These are phyloP conservation scores for Dicranocentrus wangi DNA, from an alignment of 2,888 invertebrate genomes.

Conservation along the genomic window DNA sequence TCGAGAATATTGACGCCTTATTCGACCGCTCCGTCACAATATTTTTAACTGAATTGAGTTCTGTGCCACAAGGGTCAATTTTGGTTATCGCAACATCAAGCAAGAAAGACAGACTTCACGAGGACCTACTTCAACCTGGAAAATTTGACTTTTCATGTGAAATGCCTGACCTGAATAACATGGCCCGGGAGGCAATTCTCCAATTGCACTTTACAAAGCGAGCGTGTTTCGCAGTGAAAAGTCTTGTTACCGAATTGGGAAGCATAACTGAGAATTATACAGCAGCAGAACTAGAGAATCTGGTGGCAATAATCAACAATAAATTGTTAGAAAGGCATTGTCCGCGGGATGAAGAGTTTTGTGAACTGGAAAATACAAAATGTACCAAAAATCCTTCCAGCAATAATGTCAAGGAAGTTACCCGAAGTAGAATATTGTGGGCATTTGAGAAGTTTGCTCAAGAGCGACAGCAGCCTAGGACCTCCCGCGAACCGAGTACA, in stretches of 20 bases:
- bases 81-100: conserved; percentile 5
- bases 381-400: too few relatives aligned
- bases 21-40: neutral
- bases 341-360: too few relatives aligned
- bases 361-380: too few relatives aligned
- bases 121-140: neutral
- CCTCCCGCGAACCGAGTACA: too few relatives aligned
- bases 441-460: too few relatives aligned
- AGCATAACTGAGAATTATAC: neutral
- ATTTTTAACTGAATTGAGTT: neutral
- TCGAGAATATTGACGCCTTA: conserved; percentile 11
- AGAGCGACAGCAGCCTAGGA: too few relatives aligned
- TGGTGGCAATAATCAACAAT: neutral
- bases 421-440: too few relatives aligned
- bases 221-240: neutral
- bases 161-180: neutral
- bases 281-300: conserved; percentile 10
- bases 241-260: neutral
- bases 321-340: too few relatives aligned
- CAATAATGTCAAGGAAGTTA: too few relatives aligned
- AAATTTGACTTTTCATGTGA: conserved; percentile 13
- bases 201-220: neutral
- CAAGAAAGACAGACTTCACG: neutral
- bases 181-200: neutral
- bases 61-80: neutral